phyloP scores from a whole-genome alignment of 2,888 invertebrate genomes.

The Lordiphosa fenestrarum region DNA sequence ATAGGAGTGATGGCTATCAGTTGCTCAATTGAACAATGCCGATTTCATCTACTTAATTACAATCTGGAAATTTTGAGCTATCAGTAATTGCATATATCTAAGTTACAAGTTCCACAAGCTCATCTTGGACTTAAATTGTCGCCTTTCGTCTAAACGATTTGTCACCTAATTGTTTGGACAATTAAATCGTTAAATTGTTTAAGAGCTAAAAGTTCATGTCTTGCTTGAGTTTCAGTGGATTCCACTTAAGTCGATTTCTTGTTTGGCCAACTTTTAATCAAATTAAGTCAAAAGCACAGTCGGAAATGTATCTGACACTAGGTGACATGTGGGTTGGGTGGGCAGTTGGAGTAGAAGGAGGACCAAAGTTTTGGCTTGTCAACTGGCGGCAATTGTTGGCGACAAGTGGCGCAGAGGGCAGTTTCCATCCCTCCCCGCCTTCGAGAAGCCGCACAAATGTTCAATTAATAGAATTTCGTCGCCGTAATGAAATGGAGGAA shows the following conservation, averaged over 20 bases:
- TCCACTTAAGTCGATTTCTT: constrained; percentile 30
- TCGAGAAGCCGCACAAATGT: constrained; percentile 62
- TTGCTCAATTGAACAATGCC: no score
- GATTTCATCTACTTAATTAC: neutral
- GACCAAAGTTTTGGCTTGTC: constrained; percentile 54
- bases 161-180: constrained; percentile 60
- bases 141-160: constrained; percentile 35
- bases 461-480: constrained; percentile 69
- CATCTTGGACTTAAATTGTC: constrained; percentile 27
- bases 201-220: constrained; percentile 27
- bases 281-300: constrained; percentile 63
- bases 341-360: neutral
- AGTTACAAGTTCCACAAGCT: constrained; percentile 28
- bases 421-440: constrained; percentile 12
- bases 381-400: constrained; percentile 55
- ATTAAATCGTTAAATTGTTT: constrained; percentile 57
- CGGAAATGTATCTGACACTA: constrained; percentile 61
- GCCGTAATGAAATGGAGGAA: constrained; percentile 59
- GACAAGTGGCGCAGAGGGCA: constrained; percentile 57
- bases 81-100: no score
- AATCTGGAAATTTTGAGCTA: no score
- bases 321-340: constrained; percentile 54
- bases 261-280: constrained; percentile 65
- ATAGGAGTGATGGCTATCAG: no score
- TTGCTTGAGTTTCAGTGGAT: constrained; percentile 6